These are phyloP conservation scores for Luffia ferchaultella DNA, from an alignment of 2,888 invertebrate species.

Conservation along the genomic window DNA sequence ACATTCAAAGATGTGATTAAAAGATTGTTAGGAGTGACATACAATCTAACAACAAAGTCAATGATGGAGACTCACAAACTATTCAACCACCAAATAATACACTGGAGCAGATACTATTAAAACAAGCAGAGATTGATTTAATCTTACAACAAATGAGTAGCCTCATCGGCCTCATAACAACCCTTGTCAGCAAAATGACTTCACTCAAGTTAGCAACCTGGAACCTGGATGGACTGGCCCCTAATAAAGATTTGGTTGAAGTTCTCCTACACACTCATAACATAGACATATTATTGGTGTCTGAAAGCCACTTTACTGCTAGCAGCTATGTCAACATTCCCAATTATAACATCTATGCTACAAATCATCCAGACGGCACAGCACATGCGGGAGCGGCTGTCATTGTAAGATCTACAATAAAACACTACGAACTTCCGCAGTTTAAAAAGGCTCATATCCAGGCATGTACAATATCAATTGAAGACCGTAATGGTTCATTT, in stretches of 20 bases:
- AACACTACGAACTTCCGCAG: slow-evolving; percentile 11
- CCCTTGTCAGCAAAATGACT: background rate
- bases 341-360: too few species aligned
- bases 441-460: slow-evolving; percentile 13
- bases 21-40: too few species aligned
- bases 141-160: slow-evolving; percentile 14
- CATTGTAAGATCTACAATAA: slow-evolving; percentile 13
- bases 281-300: slow-evolving; percentile 12
- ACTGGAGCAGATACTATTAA: slow-evolving; percentile 9
- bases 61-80: too few species aligned
- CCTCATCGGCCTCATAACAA: slow-evolving; percentile 1
- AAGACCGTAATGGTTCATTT: slow-evolving; percentile 2
- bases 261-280: slow-evolving; percentile 1
- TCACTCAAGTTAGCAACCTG: slow-evolving; percentile 10
- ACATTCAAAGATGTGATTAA: too few species aligned
- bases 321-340: too few species aligned
- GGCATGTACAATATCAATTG: slow-evolving; percentile 10
- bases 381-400: slow-evolving; percentile 17
- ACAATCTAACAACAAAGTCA: too few species aligned
- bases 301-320: too few species aligned
- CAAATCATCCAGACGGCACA: slow-evolving; percentile 16
- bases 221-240: slow-evolving; percentile 18
- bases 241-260: slow-evolving; percentile 14
- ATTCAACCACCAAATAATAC: background rate
- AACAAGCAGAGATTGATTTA: slow-evolving; percentile 13